Percentiles rank a stretch among this genome's conserved stretches.
phyloP scores from a whole-genome alignment of 2,888 invertebrate genomes.

The Brenthis ino region DNA sequence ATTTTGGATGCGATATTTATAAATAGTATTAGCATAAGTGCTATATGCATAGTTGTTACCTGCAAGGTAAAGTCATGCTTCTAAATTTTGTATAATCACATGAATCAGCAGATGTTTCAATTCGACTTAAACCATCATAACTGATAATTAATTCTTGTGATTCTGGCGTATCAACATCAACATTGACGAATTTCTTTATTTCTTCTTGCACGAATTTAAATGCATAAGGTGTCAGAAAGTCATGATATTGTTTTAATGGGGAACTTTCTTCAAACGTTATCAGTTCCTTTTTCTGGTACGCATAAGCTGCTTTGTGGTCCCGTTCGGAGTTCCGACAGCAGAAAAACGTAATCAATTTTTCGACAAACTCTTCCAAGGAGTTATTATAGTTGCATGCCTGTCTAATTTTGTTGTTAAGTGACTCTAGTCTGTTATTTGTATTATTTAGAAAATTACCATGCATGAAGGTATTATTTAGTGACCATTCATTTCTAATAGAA shows the following conservation, averaged over 20 bases:
- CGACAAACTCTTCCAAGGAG: constrained; percentile 30
- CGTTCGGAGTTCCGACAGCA: too few species aligned
- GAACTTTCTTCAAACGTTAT: too few species aligned
- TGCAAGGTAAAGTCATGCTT: constrained; percentile 23
- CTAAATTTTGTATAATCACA: constrained; percentile 22
- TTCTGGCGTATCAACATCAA: constrained; percentile 22
- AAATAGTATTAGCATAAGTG: too few species aligned
- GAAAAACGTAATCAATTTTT: too few species aligned
- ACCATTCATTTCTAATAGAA: constrained; percentile 29
- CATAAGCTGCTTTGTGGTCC: too few species aligned
- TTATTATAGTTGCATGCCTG: constrained; percentile 27
- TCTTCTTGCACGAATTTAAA: constrained; percentile 16
- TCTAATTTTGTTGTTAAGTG: constrained; percentile 29
- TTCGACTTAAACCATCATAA: constrained; percentile 25
- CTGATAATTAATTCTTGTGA: constrained; percentile 20
- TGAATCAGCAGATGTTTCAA: constrained; percentile 19
- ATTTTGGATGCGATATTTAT: too few species aligned
- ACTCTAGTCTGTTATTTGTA: constrained; percentile 29
- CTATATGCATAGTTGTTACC: constrained; percentile 19
- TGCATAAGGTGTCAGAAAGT: constrained; percentile 26
- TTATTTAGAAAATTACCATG: constrained; percentile 27
- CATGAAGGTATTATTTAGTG: constrained; percentile 30
- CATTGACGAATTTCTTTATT: constrained; percentile 22
- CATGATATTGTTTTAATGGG: constrained; percentile 27
- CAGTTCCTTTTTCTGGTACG: too few species aligned